These are phyloP conservation scores for Hydractinia echinata DNA, from an alignment of 30 jellyfish, hydroid and myxozoan genomes.

Conservation along the genomic window DNA sequence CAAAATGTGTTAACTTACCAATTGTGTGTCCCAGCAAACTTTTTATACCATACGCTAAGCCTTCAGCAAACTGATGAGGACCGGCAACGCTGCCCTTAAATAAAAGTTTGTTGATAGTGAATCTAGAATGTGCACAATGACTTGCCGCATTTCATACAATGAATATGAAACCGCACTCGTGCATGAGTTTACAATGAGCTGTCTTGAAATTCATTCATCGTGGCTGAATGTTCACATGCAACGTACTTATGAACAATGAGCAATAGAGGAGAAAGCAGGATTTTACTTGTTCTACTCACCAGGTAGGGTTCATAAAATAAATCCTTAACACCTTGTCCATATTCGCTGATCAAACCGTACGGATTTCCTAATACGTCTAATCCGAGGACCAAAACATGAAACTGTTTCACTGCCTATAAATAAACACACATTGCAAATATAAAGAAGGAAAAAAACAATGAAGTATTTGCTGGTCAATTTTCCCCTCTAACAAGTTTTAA, in stretches of 20 bases:
- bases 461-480: neutral
- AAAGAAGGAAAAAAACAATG: neutral
- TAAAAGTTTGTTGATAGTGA: neutral
- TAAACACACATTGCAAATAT: too few relatives aligned
- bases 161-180: neutral
- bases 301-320: conserved; percentile 54
- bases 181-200: too few relatives aligned
- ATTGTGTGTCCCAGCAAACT: conserved; percentile 69
- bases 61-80: conserved; percentile 62
- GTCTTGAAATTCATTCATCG: too few relatives aligned
- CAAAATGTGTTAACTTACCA: conserved; percentile 26
- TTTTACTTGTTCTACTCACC: conserved; percentile 10
- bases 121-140: neutral
- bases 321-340: conserved; percentile 60
- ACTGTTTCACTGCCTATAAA: conserved; percentile 56
- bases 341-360: conserved; percentile 54
- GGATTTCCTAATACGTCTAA: conserved; percentile 66
- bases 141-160: neutral
- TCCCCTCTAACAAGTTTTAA: neutral
- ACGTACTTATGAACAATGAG: too few relatives aligned
- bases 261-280: too few relatives aligned
- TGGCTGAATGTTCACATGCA: too few relatives aligned
- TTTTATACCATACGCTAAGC: conserved; percentile 59
- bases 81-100: conserved; percentile 61
- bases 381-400: conserved; percentile 59